A percentile compares a stretch with the other conserved stretches of the same genome.
Evolutionary conservation across 2,797 vertebrate species (phyloP).

Genomic region (Helostoma temminkii): DNA sequence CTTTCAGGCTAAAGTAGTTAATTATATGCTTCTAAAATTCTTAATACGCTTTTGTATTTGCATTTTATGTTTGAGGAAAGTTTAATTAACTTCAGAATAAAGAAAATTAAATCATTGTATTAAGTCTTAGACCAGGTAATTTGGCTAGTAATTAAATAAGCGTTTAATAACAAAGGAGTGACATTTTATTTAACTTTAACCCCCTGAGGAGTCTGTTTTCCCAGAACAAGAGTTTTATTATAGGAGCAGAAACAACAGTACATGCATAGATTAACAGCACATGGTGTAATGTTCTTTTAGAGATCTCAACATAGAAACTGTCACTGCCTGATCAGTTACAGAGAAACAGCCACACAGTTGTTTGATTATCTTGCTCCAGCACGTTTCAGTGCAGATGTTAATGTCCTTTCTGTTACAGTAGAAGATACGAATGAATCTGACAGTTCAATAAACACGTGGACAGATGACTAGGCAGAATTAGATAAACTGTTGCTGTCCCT

Average conservation of each 20-base stretch:
- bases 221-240: too few relatives aligned
- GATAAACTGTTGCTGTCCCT: background rate
- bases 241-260: background rate
- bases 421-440: background rate
- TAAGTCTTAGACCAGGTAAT: too few relatives aligned
- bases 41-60: too few relatives aligned
- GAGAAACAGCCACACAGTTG: too few relatives aligned
- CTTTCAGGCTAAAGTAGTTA: too few relatives aligned
- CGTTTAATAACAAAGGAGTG: background rate
- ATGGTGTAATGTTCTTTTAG: background rate
- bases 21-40: too few relatives aligned
- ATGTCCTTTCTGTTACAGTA: background rate
- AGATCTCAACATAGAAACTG: background rate
- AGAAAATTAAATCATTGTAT: too few relatives aligned
- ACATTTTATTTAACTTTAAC: background rate
- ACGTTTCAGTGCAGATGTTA: background rate
- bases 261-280: background rate
- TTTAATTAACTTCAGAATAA: too few relatives aligned
- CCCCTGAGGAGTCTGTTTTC: background rate
- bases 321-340: background rate
- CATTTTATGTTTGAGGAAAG: too few relatives aligned
- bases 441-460: background rate
- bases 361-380: background rate
- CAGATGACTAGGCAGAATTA: conserved; percentile 1
- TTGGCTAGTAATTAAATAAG: conserved; percentile 3